Conservation (phyloP, 2,113 vertebrate species). For the Prinia subflava region DNA sequence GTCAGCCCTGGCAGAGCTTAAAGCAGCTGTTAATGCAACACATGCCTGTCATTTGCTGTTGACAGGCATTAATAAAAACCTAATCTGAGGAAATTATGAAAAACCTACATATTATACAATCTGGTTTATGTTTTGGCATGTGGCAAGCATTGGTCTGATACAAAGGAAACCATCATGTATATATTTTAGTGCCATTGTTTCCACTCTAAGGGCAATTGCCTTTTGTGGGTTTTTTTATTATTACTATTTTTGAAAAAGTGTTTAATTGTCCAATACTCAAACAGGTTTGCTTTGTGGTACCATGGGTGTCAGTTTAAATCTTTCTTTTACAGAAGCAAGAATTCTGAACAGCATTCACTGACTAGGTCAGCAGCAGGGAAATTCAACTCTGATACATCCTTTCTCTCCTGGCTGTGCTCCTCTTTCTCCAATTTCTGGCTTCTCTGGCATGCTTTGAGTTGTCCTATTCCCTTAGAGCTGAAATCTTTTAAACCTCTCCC, state of each 20-base stretch:
- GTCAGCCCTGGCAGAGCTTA: constrained; percentile 49
- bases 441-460: not conserved
- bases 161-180: constrained; percentile 57
- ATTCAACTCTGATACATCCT: not conserved
- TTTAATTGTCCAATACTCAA: constrained; percentile 58
- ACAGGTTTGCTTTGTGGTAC: constrained; percentile 32
- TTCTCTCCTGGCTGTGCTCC: not conserved
- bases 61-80: constrained; percentile 86
- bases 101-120: constrained; percentile 77
- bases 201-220: constrained; percentile 14
- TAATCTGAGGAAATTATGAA: constrained; percentile 86
- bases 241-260: not conserved
- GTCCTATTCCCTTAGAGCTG: not conserved
- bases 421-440: not conserved
- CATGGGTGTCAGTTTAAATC: not conserved
- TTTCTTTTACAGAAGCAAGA: not conserved
- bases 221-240: not conserved
- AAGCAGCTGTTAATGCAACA: constrained; percentile 70
- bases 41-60: constrained; percentile 79
- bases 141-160: constrained; percentile 70
- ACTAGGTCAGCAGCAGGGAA: not conserved
- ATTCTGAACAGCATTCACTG: not conserved
- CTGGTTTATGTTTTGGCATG: constrained; percentile 82
- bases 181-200: constrained; percentile 63
- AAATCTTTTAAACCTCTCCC: not conserved